Evolutionary conservation across 2,113 vertebrate species (phyloP), one percentile per base, ranked within the genome.

Genomic region (Nymphicus hollandicus): DNA sequence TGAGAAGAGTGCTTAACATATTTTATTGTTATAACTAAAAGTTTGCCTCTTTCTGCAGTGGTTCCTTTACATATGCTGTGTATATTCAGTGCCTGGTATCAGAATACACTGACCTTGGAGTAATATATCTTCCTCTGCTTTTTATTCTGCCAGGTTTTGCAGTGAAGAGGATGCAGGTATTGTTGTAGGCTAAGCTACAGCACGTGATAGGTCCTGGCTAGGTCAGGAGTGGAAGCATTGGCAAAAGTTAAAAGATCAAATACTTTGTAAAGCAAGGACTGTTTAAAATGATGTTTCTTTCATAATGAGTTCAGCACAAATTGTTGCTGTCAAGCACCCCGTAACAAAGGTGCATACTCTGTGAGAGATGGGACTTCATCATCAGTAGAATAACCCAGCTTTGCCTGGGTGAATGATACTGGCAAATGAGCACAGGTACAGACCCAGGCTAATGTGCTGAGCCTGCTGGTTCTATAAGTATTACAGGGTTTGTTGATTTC

Each of bases 301-400:
- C 61, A 5, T n/a, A 39, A 3, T 1, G 2, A 49, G 50, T 90
- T 85, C 22, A n/a, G 11, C 1, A 1, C 2, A 18, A 27, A 5
- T 66, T 47, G 25, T 29, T 56, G 37, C 52, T 50, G 46, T 46
- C 35, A 70, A 22, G 37, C 16, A 16, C 27, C 12, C 47, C 39
- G 61, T 43, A 49, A 18, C 37, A 82, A 25, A 31, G 31, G 6
- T 16, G 1, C 27, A 1, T 39, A 13, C 31, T 82, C 9, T 29
- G 23, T 41, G 52, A 55, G 58, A 58, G 29, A 11, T 33, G 8
- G 12, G 13, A 28, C 50, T 84, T 71, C 7, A 25, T 28, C 11
- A 3, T 15, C 1, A 3, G 10, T 20, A 53, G 11, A 27, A 31
- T 19, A 70, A 74, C 16, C 14, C 49, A 47, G 25, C 37, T 63